phyloP scores from a whole-genome alignment of 2,797 vertebrate genomes.

The Corythornis leucogaster region DNA sequence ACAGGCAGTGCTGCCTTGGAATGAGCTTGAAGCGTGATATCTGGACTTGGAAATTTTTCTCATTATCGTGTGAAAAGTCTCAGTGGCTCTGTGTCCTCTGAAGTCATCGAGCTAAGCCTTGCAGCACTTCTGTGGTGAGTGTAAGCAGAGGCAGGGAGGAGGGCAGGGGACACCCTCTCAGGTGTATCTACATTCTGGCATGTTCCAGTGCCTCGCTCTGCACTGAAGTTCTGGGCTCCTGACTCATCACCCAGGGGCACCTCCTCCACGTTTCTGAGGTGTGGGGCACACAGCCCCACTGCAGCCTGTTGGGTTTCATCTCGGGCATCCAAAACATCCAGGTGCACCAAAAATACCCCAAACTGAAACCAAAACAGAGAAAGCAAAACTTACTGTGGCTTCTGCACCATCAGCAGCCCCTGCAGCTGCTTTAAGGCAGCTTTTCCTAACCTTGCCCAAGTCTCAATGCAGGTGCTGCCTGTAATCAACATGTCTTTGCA shows the following conservation, averaged over 20 bases:
- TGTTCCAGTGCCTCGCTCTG: accelerated
- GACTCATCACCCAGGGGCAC: background rate
- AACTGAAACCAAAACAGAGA: no score
- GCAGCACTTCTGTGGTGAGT: background rate
- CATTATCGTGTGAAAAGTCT: background rate
- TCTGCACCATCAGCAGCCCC: accelerated
- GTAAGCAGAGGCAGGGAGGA: accelerated
- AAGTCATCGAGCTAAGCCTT: background rate
- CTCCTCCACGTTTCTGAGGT: accelerated
- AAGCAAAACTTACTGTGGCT: background rate
- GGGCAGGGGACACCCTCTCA: background rate
- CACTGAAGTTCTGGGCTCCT: background rate
- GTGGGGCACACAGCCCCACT: background rate
- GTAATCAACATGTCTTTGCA: background rate
- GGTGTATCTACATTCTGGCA: accelerated
- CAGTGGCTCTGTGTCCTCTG: background rate
- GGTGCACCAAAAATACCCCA: background rate
- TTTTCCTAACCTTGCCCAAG: background rate
- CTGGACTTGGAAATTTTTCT: background rate
- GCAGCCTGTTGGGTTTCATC: accelerated
- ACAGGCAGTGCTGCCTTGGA: accelerated
- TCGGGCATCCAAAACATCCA: background rate
- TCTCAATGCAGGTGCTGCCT: background rate
- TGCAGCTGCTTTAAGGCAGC: background rate
- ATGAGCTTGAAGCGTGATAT: background rate